Evolutionary conservation across 1,140 invertebrate genomes (phyloP).

Genomic region (Glomeris maerens): DNA sequence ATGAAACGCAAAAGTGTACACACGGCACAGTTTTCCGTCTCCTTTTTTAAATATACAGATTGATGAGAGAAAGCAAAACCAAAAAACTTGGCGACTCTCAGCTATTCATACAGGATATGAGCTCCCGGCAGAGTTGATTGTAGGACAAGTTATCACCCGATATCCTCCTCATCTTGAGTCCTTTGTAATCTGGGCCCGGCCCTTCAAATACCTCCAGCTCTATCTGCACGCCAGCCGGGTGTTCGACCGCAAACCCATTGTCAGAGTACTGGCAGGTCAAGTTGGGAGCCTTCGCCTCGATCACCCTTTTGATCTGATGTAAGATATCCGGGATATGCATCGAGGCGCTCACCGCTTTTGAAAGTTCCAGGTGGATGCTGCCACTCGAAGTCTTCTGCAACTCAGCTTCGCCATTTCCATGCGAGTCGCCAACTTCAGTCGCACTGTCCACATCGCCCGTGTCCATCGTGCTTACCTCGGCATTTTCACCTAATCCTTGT

Average conservation of each 20-base stretch:
- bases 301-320: constrained; percentile 61
- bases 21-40: no score
- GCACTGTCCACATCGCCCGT: constrained; percentile 3
- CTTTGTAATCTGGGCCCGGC: constrained; percentile 38
- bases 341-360: constrained; percentile 54
- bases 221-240: constrained; percentile 71
- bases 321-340: constrained; percentile 62
- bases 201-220: constrained; percentile 63
- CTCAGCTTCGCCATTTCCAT: constrained; percentile 9
- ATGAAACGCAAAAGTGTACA: no score
- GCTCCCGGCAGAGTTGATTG: constrained; percentile 73
- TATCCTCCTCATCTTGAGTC: constrained; percentile 75
- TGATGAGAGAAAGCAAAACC: background rate
- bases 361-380: constrained; percentile 51
- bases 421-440: background rate
- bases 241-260: constrained; percentile 44
- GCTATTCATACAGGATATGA: constrained; percentile 61
- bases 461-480: constrained; percentile 10
- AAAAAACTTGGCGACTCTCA: constrained; percentile 2
- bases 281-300: constrained; percentile 55
- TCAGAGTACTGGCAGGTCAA: constrained; percentile 32
- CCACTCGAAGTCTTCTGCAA: constrained; percentile 33
- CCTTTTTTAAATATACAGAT: no score
- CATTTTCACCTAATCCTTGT: constrained; percentile 1
- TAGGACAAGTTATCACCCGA: constrained; percentile 83